Conservation (phyloP, 1,140 invertebrate genomes). For the Ostrea edulis region DNA sequence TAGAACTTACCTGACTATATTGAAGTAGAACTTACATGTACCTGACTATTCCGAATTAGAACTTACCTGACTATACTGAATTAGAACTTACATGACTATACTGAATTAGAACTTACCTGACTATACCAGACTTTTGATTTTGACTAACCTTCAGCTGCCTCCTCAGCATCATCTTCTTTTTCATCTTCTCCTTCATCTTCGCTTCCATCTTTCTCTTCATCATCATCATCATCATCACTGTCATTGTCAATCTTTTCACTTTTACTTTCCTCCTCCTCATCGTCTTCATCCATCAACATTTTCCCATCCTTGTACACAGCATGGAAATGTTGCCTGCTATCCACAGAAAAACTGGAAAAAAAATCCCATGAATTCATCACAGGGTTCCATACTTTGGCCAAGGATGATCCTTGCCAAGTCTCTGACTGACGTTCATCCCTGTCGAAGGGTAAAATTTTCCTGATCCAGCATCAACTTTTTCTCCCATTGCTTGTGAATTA, state of each 20-base stretch:
- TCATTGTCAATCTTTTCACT: conserved; percentile 50
- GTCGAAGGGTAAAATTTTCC: too few relatives aligned
- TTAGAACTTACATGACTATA: too few relatives aligned
- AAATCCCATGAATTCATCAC: not conserved
- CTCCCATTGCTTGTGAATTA: too few relatives aligned
- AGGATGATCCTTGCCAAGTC: too few relatives aligned
- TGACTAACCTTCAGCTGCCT: conserved; percentile 76
- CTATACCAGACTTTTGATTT: not conserved
- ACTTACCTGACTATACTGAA: too few relatives aligned
- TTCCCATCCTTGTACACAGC: conserved; percentile 66
- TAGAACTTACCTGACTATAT: too few relatives aligned
- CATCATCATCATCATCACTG: conserved; percentile 63
- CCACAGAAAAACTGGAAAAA: not conserved
- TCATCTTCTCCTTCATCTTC: conserved; percentile 50
- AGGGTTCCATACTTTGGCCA: too few relatives aligned
- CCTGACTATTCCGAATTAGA: too few relatives aligned
- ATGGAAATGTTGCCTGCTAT: conserved; percentile 46
- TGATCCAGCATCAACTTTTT: too few relatives aligned
- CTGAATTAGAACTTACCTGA: too few relatives aligned
- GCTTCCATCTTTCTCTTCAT: conserved; percentile 48
- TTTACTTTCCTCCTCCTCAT: conserved; percentile 57
- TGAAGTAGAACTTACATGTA: too few relatives aligned
- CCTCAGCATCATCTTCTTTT: conserved; percentile 86
- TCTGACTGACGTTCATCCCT: too few relatives aligned
- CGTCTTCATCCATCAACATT: conserved; percentile 52